A percentile compares a stretch with the other conserved stretches of the same genome.
Evolutionary conservation across 2,888 invertebrate species (phyloP).

Genomic region (Elmis aenea): DNA sequence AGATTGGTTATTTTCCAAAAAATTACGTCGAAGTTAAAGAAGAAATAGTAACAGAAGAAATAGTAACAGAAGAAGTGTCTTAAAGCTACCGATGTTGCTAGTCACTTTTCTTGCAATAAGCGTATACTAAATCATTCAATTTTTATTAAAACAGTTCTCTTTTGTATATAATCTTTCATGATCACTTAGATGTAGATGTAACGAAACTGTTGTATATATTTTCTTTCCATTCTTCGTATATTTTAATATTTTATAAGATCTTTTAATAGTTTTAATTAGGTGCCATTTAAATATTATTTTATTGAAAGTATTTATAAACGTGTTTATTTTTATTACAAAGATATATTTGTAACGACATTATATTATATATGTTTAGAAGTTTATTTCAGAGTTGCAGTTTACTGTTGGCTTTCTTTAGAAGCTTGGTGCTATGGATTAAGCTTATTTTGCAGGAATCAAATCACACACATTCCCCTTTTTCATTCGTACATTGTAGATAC

Average conservation of each 20-base stretch:
- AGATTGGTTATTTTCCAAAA: conserved; percentile 78
- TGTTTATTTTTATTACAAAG: conserved; percentile 18
- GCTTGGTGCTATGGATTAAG: conserved; percentile 12
- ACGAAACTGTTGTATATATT: too few species aligned
- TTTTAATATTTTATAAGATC: conserved; percentile 12
- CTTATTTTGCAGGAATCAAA: too few species aligned
- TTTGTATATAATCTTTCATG: conserved; percentile 19
- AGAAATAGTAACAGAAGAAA: too few species aligned
- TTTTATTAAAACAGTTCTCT: too few species aligned
- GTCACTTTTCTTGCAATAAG: conserved; percentile 16
- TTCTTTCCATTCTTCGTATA: conserved; percentile 14
- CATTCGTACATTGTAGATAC: too few species aligned
- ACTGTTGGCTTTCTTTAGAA: conserved; percentile 13
- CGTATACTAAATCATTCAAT: too few species aligned
- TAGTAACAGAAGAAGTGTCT: conserved; percentile 29
- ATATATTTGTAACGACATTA: too few species aligned
- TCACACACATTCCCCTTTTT: too few species aligned
- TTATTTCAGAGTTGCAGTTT: conserved; percentile 9
- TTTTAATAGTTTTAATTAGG: conserved; percentile 14
- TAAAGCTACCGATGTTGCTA: conserved; percentile 15
- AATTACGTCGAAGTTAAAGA: conserved; percentile 59
- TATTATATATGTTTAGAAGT: conserved; percentile 11
- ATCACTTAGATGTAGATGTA: conserved; percentile 23
- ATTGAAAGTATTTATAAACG: conserved; percentile 11
- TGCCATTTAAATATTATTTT: conserved; percentile 18